Base-by-base conservation (phyloP, 2,113 vertebrate species). In the Esox niger region DNA sequence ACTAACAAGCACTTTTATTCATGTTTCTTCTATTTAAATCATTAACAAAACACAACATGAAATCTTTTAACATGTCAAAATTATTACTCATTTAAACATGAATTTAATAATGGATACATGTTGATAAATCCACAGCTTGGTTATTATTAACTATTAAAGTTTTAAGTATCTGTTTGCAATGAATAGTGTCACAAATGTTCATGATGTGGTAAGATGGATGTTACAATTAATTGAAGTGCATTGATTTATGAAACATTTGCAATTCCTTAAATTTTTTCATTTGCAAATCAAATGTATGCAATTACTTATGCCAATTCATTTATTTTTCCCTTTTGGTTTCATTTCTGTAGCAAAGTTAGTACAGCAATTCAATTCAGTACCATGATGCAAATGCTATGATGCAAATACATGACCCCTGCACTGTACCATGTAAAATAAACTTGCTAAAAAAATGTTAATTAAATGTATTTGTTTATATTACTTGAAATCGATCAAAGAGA, bases 351-450 rank as follows among this genome's bases (percentile, higher is more conserved):
- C 21, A 17, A 38, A 69, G 71, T 52, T 64, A 68, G 73, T 47
- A 75, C 71, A 60, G 27, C 21, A 30, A 3, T 1, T 33, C 15
- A 29, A 32, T 31, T 20, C 58, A 60, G 29, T 76, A 82, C 70
- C 79, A 79, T 68, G 68, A 64, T 76, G 70, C 75, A 77, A 80
- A 82, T 73, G 85, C 84, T 83, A 86, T n/a, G n/a, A n/a, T n/a
- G n/a, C n/a, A n/a, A n/a, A n/a, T 76, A 74, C 73, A 76, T 66
- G 80, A 87, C 79, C 82, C 69, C 85, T 82, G 75, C 65, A 84
- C 82, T 84, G 73, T 86, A 83, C 78, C 20, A 35, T 32, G 30
- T 61, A 15, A 31, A 61, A 10, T 61, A 26, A 58, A 58, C 13
- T 58, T n/a, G n/a, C n/a, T n/a, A n/a, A 61, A 32, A 61, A 21